These are phyloP conservation scores for Bimastos eiseni DNA, from an alignment of 2,888 invertebrate species.

Conservation along the genomic window DNA sequence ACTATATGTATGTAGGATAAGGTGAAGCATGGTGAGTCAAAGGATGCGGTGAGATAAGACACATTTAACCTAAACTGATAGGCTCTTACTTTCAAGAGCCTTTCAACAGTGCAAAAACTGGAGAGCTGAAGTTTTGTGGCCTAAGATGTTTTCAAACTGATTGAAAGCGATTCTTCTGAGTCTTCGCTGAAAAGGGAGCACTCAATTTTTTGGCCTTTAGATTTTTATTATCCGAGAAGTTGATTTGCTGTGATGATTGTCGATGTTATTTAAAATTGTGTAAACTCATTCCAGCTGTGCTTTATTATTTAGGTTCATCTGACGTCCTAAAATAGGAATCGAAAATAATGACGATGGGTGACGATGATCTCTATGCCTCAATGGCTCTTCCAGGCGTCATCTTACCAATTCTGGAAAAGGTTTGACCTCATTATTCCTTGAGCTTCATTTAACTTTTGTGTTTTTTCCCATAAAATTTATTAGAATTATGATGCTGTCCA, in stretches of 20 bases:
- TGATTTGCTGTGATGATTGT: neutral
- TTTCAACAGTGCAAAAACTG: no score
- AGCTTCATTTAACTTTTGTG: conserved; percentile 47
- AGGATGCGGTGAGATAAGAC: no score
- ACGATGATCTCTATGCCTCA: conserved; percentile 55
- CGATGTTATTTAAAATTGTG: no score
- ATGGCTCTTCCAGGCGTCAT: conserved; percentile 59
- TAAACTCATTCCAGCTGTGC: neutral
- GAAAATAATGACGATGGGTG: conserved; percentile 56
- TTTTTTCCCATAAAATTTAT: neutral
- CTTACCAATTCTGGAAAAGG: conserved; percentile 58
- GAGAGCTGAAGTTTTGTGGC: no score
- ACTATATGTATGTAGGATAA: no score
- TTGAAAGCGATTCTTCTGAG: no score
- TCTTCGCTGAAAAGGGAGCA: no score
- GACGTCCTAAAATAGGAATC: neutral
- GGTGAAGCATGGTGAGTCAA: no score
- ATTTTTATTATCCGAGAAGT: neutral
- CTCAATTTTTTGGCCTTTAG: no score
- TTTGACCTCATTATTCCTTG: conserved; percentile 38
- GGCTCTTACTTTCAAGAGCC: no score
- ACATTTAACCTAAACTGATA: no score
- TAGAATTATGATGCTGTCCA: neutral
- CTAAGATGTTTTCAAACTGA: no score
- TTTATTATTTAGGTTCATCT: neutral